Conservation (phyloP, 2,113 vertebrate genomes). For the Leuciscus idus region DNA sequence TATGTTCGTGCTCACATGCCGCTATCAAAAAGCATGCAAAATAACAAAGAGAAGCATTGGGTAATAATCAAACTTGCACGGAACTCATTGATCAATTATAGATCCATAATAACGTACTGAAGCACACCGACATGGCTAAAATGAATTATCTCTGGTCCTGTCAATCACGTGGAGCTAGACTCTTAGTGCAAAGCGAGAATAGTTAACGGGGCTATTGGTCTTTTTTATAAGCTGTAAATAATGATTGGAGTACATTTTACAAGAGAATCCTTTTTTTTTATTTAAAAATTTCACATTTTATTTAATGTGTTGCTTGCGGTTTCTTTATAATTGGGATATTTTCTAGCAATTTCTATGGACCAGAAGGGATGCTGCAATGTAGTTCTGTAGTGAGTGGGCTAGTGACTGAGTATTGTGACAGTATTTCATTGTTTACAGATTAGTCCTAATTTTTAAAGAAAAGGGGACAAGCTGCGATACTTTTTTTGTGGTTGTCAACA, state of each 20-base stretch:
- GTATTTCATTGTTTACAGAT: too few species aligned
- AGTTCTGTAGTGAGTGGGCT: too few species aligned
- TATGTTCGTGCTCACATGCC: constrained; percentile 41
- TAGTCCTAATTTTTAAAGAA: background rate
- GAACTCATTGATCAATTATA: constrained; percentile 49
- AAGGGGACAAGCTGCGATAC: background rate
- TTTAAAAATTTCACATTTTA: too few species aligned
- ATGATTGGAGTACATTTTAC: too few species aligned
- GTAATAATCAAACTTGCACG: constrained; percentile 48
- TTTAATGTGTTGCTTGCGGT: too few species aligned
- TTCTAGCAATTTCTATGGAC: too few species aligned
- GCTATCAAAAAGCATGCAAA: constrained; percentile 30
- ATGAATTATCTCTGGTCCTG: constrained; percentile 55
- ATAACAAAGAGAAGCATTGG: constrained; percentile 48
- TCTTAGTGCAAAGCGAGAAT: constrained; percentile 5
- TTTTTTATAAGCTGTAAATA: too few species aligned
- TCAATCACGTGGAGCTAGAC: constrained; percentile 58
- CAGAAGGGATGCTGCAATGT: too few species aligned
- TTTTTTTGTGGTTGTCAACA: background rate
- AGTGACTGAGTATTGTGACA: too few species aligned
- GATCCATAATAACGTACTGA: constrained; percentile 47
- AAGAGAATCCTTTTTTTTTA: too few species aligned
- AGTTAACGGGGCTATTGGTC: background rate
- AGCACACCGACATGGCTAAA: constrained; percentile 47
- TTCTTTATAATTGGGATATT: too few species aligned